These are phyloP conservation scores for Chaetophractus vellerosus DNA, from an alignment of 2,797 vertebrate species.

Conservation along the genomic window DNA sequence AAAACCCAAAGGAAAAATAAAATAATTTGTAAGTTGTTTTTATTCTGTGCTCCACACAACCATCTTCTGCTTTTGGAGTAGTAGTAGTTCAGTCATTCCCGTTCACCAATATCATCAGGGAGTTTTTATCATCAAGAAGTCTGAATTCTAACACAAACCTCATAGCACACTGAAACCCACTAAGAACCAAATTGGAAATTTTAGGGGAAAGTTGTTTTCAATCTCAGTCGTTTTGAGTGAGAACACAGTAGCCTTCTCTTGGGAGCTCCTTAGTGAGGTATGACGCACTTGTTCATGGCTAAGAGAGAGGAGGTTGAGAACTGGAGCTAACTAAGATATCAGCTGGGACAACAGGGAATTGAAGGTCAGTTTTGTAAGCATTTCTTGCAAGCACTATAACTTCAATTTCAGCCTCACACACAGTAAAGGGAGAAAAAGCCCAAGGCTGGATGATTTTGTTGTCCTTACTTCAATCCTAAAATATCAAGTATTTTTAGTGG, in stretches of 20 bases:
- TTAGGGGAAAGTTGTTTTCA: background rate
- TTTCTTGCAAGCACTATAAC: background rate
- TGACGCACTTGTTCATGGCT: background rate
- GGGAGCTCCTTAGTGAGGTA: background rate
- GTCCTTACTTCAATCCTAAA: background rate
- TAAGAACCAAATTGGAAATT: background rate
- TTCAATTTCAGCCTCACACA: background rate
- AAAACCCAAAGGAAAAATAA: background rate
- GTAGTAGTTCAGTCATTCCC: background rate
- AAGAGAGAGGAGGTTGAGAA: background rate
- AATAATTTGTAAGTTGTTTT: background rate
- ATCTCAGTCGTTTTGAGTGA: fast-evolving
- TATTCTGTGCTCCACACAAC: background rate
- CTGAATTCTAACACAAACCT: constrained; percentile 21
- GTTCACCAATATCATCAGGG: background rate
- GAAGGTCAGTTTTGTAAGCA: background rate
- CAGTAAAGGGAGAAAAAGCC: background rate
- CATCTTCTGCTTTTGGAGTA: background rate
- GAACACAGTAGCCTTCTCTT: fast-evolving
- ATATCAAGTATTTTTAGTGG: background rate
- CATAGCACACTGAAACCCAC: background rate
- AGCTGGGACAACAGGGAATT: background rate
- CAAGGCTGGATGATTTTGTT: background rate
- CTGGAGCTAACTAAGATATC: fast-evolving
- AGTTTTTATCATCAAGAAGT: background rate